Conservation (phyloP, 2,888 invertebrate species). For the Pelosia muscerda region DNA sequence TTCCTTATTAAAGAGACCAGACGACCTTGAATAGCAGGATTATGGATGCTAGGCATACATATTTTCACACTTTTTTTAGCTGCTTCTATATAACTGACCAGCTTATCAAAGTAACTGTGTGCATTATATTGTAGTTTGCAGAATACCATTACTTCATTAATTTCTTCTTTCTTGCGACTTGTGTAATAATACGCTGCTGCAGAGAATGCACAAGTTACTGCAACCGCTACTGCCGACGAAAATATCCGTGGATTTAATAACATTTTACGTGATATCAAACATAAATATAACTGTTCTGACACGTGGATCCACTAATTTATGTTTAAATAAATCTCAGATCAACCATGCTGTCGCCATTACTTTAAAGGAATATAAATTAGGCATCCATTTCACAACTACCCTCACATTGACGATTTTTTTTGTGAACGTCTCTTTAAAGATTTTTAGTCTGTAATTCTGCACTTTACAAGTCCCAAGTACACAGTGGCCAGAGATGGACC, state of each 20-base stretch:
- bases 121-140: conserved; percentile 82
- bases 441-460: no score
- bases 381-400: conserved; percentile 59
- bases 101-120: conserved; percentile 79
- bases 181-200: conserved; percentile 80
- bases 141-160: conserved; percentile 84
- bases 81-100: conserved; percentile 77
- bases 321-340: conserved; percentile 72
- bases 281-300: conserved; percentile 63
- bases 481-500: no score
- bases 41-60: conserved; percentile 83
- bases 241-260: conserved; percentile 72
- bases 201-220: conserved; percentile 76
- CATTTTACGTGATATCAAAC: conserved; percentile 79
- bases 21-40: conserved; percentile 79
- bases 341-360: conserved; percentile 55
- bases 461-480: no score
- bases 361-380: conserved; percentile 31
- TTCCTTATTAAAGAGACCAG: conserved; percentile 71
- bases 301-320: conserved; percentile 66
- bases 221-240: conserved; percentile 77
- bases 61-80: conserved; percentile 74
- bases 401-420: conserved; percentile 43
- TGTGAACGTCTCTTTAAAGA: background rate
- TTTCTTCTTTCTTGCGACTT: conserved; percentile 64